Conservation (phyloP, 2,888 invertebrate species). For the Boloria selene region DNA sequence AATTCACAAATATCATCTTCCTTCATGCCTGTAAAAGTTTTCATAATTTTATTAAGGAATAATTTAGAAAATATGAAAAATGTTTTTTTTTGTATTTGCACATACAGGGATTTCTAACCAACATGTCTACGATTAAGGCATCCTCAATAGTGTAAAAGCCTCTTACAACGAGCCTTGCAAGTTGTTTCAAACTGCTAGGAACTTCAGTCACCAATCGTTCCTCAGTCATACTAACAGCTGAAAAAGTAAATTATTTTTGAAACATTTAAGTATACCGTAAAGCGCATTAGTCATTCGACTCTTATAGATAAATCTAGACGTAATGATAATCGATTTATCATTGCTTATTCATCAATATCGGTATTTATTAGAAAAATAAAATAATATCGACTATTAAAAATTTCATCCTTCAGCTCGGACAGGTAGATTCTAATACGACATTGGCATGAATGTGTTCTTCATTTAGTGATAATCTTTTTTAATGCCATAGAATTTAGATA, state of each 20-base stretch:
- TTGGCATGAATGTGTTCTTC: too few species aligned
- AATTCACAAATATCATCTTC: constrained; percentile 95
- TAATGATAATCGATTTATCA: not conserved
- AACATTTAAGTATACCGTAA: too few species aligned
- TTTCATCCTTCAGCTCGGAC: too few species aligned
- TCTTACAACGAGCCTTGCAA: constrained; percentile 94
- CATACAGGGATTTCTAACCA: constrained; percentile 96
- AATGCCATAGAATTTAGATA: too few species aligned
- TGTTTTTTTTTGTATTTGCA: constrained; percentile 38
- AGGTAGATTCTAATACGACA: too few species aligned
- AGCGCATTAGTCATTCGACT: too few species aligned
- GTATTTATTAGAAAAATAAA: too few species aligned
- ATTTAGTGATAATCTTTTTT: too few species aligned
- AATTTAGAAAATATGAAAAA: not conserved
- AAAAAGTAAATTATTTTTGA: constrained; percentile 3
- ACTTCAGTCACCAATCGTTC: constrained; percentile 93
- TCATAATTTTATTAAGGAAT: not conserved
- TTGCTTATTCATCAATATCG: too few species aligned
- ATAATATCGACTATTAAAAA: too few species aligned
- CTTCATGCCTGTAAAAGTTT: constrained; percentile 85
- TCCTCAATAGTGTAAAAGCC: constrained; percentile 98
- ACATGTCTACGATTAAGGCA: constrained; percentile 96
- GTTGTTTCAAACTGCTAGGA: constrained; percentile 95
- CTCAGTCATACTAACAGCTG: constrained; percentile 83
- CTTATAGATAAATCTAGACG: not conserved